phyloP scores from a whole-genome alignment of 2,888 invertebrate genomes.

The Mythimna loreyi region DNA sequence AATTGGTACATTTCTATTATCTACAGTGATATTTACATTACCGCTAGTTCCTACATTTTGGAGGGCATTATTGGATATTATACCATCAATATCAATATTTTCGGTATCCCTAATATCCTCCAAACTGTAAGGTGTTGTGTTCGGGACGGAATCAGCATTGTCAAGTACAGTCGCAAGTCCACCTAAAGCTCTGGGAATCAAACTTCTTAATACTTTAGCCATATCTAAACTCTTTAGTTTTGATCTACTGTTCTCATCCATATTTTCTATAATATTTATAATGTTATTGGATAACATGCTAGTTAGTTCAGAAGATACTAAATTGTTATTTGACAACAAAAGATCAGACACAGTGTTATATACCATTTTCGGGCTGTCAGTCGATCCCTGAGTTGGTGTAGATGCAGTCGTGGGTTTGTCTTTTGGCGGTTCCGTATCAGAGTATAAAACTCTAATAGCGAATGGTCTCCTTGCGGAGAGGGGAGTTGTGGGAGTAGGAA shows the following conservation, averaged over 20 bases:
- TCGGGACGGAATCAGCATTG: constrained; percentile 79
- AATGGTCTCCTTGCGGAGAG: constrained; percentile 88
- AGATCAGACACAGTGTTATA: constrained; percentile 88
- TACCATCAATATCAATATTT: constrained; percentile 77
- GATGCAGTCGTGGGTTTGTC: constrained; percentile 84
- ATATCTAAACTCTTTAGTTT: constrained; percentile 88
- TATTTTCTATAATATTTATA: constrained; percentile 84
- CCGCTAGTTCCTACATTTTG: constrained; percentile 76
- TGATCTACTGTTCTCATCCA: constrained; percentile 85
- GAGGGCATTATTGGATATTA: constrained; percentile 75
- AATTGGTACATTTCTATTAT: constrained; percentile 67
- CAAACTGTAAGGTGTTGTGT: constrained; percentile 88
- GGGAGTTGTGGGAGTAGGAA: constrained; percentile 81
- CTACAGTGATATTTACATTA: constrained; percentile 82
- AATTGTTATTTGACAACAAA: constrained; percentile 85
- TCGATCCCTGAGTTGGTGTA: constrained; percentile 81
- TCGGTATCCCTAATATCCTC: constrained; percentile 87
- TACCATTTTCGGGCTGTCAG: constrained; percentile 87
- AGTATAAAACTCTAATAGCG: constrained; percentile 87
- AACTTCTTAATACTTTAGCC: constrained; percentile 86
- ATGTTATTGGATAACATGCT: constrained; percentile 89
- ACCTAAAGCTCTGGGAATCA: constrained; percentile 87
- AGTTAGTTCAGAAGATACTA: constrained; percentile 89
- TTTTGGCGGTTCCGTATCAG: constrained; percentile 84
- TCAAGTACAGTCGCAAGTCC: constrained; percentile 78